Evolutionary conservation across 2,113 vertebrate genomes (phyloP).

Genomic region (Colinus virginianus): DNA sequence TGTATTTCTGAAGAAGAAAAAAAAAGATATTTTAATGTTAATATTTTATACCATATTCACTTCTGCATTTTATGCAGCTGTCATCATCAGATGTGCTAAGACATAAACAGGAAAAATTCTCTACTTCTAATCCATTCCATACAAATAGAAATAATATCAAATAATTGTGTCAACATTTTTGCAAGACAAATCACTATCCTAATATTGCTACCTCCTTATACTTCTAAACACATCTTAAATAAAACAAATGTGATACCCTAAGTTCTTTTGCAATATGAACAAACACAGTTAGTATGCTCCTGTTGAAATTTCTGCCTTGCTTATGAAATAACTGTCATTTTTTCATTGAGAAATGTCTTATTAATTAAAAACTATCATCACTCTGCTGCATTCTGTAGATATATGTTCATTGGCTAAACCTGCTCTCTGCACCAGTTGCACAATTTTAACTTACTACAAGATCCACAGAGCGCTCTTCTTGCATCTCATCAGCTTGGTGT

Average conservation of each 20-base stretch:
- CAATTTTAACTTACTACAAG: background rate
- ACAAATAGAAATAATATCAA: slow-evolving; percentile 24
- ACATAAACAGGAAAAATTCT: slow-evolving; percentile 15
- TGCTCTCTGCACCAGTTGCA: background rate
- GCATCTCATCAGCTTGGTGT: background rate
- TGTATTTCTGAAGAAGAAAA: background rate
- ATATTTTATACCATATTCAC: background rate
- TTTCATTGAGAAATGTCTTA: slow-evolving; percentile 5
- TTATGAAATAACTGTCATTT: slow-evolving; percentile 4
- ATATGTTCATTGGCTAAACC: background rate
- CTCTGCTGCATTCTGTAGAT: background rate
- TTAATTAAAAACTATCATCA: slow-evolving; percentile 11
- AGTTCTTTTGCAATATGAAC: slow-evolving; percentile 32
- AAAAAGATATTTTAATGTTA: background rate
- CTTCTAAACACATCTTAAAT: background rate
- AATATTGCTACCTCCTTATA: background rate
- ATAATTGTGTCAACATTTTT: slow-evolving; percentile 6
- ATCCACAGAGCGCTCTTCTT: background rate
- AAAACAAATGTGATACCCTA: background rate
- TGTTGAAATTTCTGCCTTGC: background rate
- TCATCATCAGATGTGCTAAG: slow-evolving; percentile 13
- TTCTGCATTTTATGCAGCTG: background rate
- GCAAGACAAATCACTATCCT: background rate
- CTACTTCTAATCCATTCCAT: background rate
- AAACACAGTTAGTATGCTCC: background rate